Conservation (phyloP, 1,140 invertebrate genomes). For the Oryctes rhinoceros region DNA sequence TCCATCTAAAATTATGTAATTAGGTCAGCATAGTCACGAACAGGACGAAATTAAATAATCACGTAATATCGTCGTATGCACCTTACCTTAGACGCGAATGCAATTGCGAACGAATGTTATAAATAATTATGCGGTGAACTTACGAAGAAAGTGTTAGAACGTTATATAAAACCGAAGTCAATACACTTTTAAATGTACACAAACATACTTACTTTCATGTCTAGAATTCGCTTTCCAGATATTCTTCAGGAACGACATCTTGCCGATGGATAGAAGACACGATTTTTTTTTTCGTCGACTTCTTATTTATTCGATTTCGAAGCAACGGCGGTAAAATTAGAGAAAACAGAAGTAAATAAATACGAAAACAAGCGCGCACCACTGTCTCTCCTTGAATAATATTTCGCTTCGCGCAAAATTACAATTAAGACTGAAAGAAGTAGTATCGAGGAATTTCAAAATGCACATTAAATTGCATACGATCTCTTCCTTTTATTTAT, state of each 20-base stretch:
- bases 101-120: background rate
- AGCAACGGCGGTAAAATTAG: background rate
- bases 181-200: constrained; percentile 19
- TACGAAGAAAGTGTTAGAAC: constrained; percentile 11
- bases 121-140: background rate
- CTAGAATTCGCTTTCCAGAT: constrained; percentile 35
- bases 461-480: constrained; percentile 1
- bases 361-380: background rate
- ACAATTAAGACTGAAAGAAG: background rate
- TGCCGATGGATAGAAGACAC: background rate
- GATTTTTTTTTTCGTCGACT: background rate
- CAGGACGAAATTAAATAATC: background rate
- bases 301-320: background rate
- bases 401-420: background rate
- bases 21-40: background rate
- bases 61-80: background rate
- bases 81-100: background rate
- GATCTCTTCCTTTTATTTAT: background rate
- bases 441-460: background rate
- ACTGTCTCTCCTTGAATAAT: too few species aligned
- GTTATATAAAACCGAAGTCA: constrained; percentile 29
- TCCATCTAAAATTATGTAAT: background rate
- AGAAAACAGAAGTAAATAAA: background rate
- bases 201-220: constrained; percentile 23
- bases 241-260: constrained; percentile 33